Conservation (phyloP, 2,888 invertebrate species). For the Blera fallax region DNA sequence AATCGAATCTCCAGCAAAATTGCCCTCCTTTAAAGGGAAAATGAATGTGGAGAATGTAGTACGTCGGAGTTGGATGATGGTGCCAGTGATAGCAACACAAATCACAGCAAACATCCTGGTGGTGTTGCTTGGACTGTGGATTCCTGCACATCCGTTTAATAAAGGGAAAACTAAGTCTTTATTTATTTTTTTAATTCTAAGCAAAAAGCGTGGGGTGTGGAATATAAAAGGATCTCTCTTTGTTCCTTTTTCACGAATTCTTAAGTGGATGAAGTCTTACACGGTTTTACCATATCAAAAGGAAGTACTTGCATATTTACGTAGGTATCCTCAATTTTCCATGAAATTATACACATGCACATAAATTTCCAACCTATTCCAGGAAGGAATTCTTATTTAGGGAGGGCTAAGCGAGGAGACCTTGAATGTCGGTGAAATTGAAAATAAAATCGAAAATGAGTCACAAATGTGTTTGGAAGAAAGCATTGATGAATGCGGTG, state of each 20-base stretch:
- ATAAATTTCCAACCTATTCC: not conserved
- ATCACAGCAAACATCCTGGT: constrained; percentile 7
- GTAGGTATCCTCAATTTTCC: not conserved
- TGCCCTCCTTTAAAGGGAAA: constrained; percentile 43
- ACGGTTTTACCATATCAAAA: not conserved
- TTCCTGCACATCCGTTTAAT: not conserved
- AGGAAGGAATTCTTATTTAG: not conserved
- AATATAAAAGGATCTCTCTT: not conserved
- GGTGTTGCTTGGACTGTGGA: not conserved
- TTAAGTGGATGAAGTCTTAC: not conserved
- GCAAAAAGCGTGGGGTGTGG: not conserved
- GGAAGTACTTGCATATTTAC: not conserved
- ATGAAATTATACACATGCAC: not conserved
- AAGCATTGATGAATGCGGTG: too few species aligned
- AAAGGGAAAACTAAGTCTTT: not conserved
- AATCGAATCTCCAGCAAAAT: constrained; percentile 55
- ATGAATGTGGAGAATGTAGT: constrained; percentile 36
- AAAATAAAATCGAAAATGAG: too few species aligned
- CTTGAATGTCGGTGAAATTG: too few species aligned
- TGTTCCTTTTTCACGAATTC: not conserved
- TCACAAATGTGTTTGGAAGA: too few species aligned
- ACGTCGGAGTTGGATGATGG: not conserved
- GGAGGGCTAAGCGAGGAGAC: too few species aligned
- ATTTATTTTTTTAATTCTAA: not conserved
- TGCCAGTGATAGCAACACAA: constrained; percentile 11